Conservation (phyloP, 2,888 invertebrate genomes). For the Pseudeuparius sepicola region DNA sequence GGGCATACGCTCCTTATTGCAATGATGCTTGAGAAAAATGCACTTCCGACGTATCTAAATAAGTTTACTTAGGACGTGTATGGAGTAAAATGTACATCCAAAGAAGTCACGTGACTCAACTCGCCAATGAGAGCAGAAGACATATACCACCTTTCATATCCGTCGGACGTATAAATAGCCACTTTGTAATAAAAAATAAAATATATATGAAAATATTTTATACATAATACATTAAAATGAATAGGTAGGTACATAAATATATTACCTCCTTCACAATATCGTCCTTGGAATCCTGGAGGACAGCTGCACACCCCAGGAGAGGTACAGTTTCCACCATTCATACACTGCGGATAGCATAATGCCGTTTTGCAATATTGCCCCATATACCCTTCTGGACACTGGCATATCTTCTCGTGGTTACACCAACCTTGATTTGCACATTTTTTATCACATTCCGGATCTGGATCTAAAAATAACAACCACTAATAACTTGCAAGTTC, state of each 20-base stretch:
- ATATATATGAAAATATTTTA: no score
- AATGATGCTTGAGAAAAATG: no score
- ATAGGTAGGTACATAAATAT: neutral
- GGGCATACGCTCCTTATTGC: no score
- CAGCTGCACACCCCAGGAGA: conserved; percentile 84
- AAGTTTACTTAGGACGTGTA: no score
- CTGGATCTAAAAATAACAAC: conserved; percentile 54
- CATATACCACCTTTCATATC: no score
- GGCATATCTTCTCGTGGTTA: conserved; percentile 73
- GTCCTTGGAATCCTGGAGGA: conserved; percentile 81
- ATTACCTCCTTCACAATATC: conserved; percentile 33
- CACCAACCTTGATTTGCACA: conserved; percentile 81
- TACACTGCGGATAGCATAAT: conserved; percentile 83
- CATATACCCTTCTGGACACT: conserved; percentile 84
- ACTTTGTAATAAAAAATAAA: no score
- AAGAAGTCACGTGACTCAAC: no score
- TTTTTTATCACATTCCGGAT: conserved; percentile 81
- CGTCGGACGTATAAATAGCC: no score
- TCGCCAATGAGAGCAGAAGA: no score
- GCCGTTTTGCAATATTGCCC: conserved; percentile 84
- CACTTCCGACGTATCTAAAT: no score
- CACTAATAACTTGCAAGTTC: conserved; percentile 8
- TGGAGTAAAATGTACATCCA: no score
- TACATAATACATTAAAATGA: neutral
- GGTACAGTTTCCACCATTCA: conserved; percentile 87